phyloP scores from a whole-genome alignment of 2,113 vertebrate species.

The Pituophis catenifer region DNA sequence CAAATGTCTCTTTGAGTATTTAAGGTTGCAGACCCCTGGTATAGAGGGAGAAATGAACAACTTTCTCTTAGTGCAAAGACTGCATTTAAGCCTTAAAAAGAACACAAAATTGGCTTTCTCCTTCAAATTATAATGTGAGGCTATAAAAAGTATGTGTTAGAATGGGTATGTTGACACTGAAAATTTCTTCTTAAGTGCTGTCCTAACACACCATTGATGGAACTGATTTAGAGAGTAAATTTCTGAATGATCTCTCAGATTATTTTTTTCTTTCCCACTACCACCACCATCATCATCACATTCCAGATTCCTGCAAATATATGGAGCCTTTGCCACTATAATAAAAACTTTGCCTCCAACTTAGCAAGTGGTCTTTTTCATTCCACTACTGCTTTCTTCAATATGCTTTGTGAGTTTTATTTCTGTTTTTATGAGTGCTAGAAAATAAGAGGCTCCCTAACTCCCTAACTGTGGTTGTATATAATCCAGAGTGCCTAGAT shows the following conservation, averaged over 20 bases:
- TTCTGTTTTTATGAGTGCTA: neutral
- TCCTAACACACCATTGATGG: neutral
- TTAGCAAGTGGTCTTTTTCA: neutral
- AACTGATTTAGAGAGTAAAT: neutral
- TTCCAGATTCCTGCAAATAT: neutral
- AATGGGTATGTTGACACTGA: neutral
- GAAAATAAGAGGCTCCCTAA: neutral
- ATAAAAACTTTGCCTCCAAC: neutral
- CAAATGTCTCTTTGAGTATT: too few species aligned
- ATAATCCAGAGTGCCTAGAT: neutral
- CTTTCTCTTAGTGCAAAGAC: neutral
- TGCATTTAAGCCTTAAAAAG: neutral
- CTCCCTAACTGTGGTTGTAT: neutral
- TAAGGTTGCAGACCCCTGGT: neutral
- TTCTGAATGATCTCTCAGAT: neutral
- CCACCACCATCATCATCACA: neutral
- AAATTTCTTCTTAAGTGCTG: neutral
- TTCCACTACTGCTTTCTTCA: neutral
- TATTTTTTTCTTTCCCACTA: neutral
- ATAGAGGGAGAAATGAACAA: neutral
- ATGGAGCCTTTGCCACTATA: neutral
- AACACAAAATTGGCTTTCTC: neutral
- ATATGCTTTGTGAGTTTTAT: neutral
- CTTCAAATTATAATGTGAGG: neutral
- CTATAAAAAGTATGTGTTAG: neutral